Evolutionary conservation across 2,797 vertebrate genomes (phyloP).

Genomic region (Oreortyx pictus): DNA sequence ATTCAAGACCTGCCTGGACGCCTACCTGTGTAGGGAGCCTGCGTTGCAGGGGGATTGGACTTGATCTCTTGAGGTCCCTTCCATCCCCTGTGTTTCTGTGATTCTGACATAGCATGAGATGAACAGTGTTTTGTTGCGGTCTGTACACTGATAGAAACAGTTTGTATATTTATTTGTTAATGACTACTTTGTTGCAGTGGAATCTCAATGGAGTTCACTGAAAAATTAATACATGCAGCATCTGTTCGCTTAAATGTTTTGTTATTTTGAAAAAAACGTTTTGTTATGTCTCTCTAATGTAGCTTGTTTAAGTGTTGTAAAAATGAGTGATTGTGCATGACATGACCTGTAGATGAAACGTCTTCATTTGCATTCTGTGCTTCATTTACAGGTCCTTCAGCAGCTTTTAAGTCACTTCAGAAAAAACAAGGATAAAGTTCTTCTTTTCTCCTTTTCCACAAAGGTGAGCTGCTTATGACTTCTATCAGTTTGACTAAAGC

Average conservation of each 20-base stretch:
- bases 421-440: constrained; percentile 90
- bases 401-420: constrained; percentile 90
- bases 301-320: background rate
- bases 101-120: background rate
- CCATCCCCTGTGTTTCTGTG: no score
- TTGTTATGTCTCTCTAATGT: background rate
- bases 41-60: no score
- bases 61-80: no score
- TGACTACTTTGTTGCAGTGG: background rate
- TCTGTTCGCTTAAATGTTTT: background rate
- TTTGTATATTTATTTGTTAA: background rate
- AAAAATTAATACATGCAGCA: background rate
- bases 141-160: background rate
- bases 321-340: background rate
- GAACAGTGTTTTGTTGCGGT: background rate
- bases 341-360: background rate
- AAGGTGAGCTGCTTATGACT: constrained; percentile 83
- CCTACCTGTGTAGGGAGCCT: no score
- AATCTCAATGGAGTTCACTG: background rate
- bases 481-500: background rate
- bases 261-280: background rate
- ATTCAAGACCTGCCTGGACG: no score
- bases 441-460: constrained; percentile 95
- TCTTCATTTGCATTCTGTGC: constrained; percentile 33
- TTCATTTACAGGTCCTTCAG: constrained; percentile 89